phyloP scores from a whole-genome alignment of 2,888 invertebrate genomes.

The Cephus runcator region DNA sequence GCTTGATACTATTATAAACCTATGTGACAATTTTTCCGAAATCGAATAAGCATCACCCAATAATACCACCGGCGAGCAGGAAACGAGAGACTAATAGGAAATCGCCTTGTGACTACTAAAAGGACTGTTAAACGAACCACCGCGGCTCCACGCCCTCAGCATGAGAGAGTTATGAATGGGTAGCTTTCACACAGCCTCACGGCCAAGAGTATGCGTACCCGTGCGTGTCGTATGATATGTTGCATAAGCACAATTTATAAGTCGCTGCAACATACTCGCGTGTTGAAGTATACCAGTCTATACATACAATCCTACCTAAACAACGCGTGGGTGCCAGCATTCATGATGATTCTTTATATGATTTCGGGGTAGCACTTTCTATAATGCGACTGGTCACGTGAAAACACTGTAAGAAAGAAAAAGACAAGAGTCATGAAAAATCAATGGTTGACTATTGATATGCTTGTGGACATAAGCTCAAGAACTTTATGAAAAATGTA shows the following conservation, averaged over 20 bases:
- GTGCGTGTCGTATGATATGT: constrained; percentile 6
- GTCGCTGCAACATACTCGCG: neutral
- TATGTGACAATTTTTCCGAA: neutral
- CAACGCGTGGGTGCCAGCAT: neutral
- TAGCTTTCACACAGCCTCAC: neutral
- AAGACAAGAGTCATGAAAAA: neutral
- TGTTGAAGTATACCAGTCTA: neutral
- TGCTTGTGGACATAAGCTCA: neutral
- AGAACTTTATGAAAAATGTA: neutral
- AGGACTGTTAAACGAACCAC: neutral
- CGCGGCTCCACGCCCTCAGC: constrained; percentile 3
- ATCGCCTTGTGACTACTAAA: constrained; percentile 4
- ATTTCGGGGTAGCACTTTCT: neutral
- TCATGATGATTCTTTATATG: neutral
- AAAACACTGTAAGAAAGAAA: neutral
- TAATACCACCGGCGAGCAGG: constrained; percentile 8
- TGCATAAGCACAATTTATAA: constrained; percentile 12
- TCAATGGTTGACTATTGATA: neutral
- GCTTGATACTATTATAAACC: neutral
- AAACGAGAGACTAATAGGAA: constrained; percentile 9
- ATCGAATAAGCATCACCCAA: constrained; percentile 6
- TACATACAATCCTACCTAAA: neutral
- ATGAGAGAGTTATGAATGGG: constrained; percentile 15
- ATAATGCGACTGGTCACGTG: neutral
- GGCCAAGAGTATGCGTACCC: neutral